These are phyloP conservation scores for Microcebus lehilahytsara DNA, from an alignment of 2,113 vertebrate species.

Conservation along the genomic window DNA sequence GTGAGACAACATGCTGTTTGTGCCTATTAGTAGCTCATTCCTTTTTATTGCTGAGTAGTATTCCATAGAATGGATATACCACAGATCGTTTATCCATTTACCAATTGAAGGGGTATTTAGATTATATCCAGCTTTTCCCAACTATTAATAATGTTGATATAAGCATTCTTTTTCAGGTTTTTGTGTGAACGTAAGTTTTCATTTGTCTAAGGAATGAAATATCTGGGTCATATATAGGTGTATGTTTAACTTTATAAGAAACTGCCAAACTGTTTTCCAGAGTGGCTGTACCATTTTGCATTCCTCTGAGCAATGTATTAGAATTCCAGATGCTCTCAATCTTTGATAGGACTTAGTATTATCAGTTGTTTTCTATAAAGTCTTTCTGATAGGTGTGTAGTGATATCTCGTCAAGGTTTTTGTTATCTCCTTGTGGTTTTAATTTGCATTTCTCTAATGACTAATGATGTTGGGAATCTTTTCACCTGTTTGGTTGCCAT, in stretches of 20 bases:
- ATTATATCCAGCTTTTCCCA: not conserved
- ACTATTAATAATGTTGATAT: conserved; percentile 2
- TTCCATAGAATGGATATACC: not conserved
- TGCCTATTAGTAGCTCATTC: not conserved
- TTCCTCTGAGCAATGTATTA: not conserved
- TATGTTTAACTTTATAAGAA: conserved; percentile 8
- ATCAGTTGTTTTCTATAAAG: not conserved
- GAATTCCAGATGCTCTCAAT: not conserved
- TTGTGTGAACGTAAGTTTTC: not conserved
- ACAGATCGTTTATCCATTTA: not conserved
- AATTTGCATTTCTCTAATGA: not conserved
- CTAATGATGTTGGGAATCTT: not conserved
- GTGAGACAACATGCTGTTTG: not conserved
- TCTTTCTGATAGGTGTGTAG: not conserved
- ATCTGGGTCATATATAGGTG: not conserved
- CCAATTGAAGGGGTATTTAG: not conserved
- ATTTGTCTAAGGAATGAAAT: not conserved
- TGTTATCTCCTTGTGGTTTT: not conserved
- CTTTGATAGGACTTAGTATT: not conserved
- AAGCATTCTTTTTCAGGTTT: conserved; percentile 32
- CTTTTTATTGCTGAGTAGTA: not conserved
- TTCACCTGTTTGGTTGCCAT: not conserved
- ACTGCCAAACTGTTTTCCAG: not conserved
- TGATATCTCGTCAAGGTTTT: not conserved
- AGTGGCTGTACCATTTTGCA: not conserved